phyloP scores from a whole-genome alignment of 2,888 invertebrate genomes.

The Idaea straminata region DNA sequence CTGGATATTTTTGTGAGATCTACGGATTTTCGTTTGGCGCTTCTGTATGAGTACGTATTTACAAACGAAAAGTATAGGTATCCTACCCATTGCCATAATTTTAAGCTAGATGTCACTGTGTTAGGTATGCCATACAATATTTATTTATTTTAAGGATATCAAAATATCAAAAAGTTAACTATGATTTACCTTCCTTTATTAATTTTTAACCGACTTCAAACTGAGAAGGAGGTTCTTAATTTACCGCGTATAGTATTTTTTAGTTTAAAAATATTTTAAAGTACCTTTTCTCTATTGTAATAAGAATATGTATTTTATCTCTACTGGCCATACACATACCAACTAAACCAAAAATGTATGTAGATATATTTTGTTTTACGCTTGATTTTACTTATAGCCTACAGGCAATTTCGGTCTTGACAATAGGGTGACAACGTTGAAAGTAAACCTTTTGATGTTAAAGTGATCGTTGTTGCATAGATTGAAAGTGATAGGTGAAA shows the following conservation, averaged over 20 bases:
- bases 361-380: conserved; percentile 28
- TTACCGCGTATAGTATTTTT: neutral
- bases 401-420: conserved; percentile 27
- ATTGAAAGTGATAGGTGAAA: neutral
- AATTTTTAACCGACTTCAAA: no score
- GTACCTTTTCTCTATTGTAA: neutral
- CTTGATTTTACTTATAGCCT: conserved; percentile 25
- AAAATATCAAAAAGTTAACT: no score
- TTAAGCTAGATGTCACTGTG: no score
- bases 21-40: no score
- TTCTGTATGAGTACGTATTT: no score
- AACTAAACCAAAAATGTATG: neutral
- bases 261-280: neutral
- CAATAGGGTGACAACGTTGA: conserved; percentile 29
- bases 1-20: no score
- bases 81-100: no score
- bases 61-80: no score
- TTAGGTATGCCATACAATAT: no score
- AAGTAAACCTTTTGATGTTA: conserved; percentile 18
- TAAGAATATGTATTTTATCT: neutral
- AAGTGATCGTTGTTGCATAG: neutral
- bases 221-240: neutral
- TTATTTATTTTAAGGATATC: no score
- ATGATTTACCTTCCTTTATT: no score
- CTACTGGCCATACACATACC: neutral